phyloP scores from a whole-genome alignment of 2,797 vertebrate genomes.

The Poecilia wingei region DNA sequence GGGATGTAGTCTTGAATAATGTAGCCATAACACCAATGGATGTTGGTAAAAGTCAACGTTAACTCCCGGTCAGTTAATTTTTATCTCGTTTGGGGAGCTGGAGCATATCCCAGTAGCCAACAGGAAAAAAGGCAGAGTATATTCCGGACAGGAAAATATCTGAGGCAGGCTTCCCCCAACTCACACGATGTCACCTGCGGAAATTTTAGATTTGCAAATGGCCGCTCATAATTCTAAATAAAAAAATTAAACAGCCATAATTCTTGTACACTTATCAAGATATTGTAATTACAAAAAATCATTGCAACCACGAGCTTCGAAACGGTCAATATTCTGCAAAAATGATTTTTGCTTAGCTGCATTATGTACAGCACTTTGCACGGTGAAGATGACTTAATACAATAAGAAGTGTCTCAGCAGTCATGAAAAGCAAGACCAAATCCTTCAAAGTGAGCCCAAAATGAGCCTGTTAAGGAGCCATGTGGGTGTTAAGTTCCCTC shows the following conservation, averaged over 20 bases:
- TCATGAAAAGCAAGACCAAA: slow-evolving; percentile 1
- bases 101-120: not conserved
- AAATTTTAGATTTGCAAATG: not conserved
- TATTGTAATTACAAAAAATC: not conserved
- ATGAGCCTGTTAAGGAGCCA: slow-evolving; percentile 8
- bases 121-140: not conserved
- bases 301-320: not conserved
- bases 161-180: not conserved
- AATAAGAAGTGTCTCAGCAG: not conserved
- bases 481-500: not conserved
- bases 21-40: not conserved
- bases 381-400: not conserved
- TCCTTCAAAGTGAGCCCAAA: not conserved
- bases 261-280: too few relatives aligned
- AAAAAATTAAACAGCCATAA: not conserved
- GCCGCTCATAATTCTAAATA: not conserved
- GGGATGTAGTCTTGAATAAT: not conserved
- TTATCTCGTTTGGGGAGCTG: not conserved
- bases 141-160: not conserved
- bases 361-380: not conserved
- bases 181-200: not conserved
- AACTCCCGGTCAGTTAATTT: not conserved
- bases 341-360: not conserved
- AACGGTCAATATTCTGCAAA: not conserved
- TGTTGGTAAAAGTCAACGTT: not conserved